Conservation (phyloP, 2,797 vertebrate genomes). For the Diplodus sargus region DNA sequence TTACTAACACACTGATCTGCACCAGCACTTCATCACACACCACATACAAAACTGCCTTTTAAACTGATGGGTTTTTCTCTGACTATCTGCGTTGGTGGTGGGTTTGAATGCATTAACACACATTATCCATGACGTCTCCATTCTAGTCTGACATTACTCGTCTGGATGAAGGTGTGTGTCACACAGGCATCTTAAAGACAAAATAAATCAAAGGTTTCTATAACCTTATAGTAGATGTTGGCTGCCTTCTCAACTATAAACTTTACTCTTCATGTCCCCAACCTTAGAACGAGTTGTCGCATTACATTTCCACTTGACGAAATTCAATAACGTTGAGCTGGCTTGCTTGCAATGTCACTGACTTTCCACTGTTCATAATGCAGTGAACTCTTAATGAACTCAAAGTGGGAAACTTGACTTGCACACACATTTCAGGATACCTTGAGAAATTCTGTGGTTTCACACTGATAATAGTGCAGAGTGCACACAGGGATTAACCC, state of each 20-base stretch:
- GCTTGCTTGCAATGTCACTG: too few species aligned
- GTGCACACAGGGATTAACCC: background rate
- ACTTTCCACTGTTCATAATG: background rate
- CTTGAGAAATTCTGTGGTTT: slow-evolving; percentile 2
- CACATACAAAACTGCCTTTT: slow-evolving; percentile 3
- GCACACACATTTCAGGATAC: background rate
- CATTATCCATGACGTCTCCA: background rate
- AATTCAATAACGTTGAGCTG: background rate
- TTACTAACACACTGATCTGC: slow-evolving; percentile 8
- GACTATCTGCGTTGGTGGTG: background rate
- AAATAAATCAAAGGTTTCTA: background rate
- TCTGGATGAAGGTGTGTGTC: background rate
- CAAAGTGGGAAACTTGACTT: background rate
- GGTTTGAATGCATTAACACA: background rate
- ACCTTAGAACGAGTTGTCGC: background rate
- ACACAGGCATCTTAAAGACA: background rate
- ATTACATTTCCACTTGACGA: background rate
- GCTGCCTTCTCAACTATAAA: background rate
- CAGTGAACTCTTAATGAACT: slow-evolving; percentile 3
- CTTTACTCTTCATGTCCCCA: background rate
- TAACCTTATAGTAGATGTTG: background rate
- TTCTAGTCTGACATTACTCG: background rate
- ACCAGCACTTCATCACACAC: background rate
- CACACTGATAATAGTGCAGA: background rate
- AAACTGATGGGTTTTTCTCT: background rate